Percentiles rank a stretch among this genome's conserved stretches.
Conservation (phyloP, 2,888 invertebrate genomes). For the Drosophila pseudotakahashii region DNA sequence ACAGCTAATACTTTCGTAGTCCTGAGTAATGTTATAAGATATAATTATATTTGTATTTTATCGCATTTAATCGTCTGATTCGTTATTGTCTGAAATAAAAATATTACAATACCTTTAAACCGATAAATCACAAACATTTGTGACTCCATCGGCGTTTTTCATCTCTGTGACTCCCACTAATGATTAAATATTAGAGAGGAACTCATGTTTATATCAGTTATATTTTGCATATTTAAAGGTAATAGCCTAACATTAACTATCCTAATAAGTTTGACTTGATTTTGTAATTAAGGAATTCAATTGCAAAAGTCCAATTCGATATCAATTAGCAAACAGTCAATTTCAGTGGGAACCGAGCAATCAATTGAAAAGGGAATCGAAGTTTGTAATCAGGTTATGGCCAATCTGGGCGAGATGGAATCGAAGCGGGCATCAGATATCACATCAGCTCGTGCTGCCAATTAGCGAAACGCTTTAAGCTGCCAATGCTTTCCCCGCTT, state of each 20-base stretch:
- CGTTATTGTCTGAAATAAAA: too few relatives aligned
- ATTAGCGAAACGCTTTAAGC: slow-evolving; percentile 31
- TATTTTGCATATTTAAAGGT: not conserved
- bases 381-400: slow-evolving; percentile 18
- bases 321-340: slow-evolving; percentile 1
- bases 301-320: not conserved
- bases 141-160: too few relatives aligned
- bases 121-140: too few relatives aligned
- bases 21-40: too few relatives aligned
- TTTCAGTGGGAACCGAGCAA: not conserved
- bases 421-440: slow-evolving; percentile 16
- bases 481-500: not conserved
- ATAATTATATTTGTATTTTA: too few relatives aligned
- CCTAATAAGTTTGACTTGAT: not conserved
- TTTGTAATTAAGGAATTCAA: not conserved
- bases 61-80: too few relatives aligned
- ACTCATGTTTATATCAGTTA: not conserved
- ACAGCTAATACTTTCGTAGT: too few relatives aligned
- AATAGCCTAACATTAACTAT: not conserved
- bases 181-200: too few relatives aligned
- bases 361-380: slow-evolving; percentile 3
- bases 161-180: too few relatives aligned
- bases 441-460: slow-evolving; percentile 27
- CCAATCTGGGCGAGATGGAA: slow-evolving; percentile 16
- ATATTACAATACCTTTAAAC: too few relatives aligned